Evolutionary conservation across 2,113 vertebrate genomes (phyloP).

Genomic region (Pangasianodon hypophthalmus): DNA sequence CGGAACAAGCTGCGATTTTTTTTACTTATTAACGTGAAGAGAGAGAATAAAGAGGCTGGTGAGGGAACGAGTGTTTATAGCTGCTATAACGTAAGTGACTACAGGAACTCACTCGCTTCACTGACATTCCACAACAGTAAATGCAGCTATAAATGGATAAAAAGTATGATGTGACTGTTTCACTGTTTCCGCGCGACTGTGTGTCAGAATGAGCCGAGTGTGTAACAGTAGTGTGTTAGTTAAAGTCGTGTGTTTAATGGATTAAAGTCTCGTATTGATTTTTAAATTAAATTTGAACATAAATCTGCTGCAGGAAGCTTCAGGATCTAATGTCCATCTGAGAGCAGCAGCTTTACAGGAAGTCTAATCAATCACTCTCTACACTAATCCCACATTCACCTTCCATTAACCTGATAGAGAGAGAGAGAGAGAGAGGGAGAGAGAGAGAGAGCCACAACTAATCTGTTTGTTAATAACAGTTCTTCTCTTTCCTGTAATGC

Average conservation of each 20-base stretch:
- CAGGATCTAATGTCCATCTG: constrained; percentile 14
- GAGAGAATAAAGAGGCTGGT: no score
- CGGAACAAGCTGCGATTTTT: no score
- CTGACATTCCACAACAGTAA: no score
- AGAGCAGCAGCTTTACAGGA: constrained; percentile 21
- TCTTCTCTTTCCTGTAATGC: no score
- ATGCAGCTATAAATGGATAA: neutral
- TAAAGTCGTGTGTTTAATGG: neutral
- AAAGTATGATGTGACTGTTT: neutral
- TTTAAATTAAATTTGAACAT: constrained; percentile 11
- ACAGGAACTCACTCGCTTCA: no score
- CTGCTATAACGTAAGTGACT: no score
- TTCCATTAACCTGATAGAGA: constrained; percentile 12
- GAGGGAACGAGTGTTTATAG: neutral
- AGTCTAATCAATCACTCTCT: neutral
- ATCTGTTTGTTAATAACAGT: no score
- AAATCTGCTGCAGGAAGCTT: constrained; percentile 1
- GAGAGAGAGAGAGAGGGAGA: neutral
- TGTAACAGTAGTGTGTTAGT: neutral
- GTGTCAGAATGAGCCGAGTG: neutral
- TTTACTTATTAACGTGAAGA: no score
- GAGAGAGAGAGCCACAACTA: neutral
- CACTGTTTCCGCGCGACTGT: neutral
- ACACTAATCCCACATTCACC: neutral
- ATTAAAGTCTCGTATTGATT: constrained; percentile 6